Conservation (phyloP, 2,113 vertebrate species). For the Bagarius yarrelli region DNA sequence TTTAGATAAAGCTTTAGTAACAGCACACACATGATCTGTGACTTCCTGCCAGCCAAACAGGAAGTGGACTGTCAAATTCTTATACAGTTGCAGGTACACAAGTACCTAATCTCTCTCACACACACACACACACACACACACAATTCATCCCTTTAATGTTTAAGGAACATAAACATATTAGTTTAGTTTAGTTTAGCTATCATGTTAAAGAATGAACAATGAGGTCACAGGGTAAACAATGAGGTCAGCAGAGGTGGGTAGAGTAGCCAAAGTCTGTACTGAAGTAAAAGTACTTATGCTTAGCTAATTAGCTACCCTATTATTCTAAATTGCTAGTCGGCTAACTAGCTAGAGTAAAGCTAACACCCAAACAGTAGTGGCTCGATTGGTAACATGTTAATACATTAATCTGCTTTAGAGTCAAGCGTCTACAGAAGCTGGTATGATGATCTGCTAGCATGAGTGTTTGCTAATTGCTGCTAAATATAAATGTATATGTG, state of each 20-base stretch:
- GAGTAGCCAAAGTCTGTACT: too few species aligned
- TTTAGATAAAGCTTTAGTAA: conserved; percentile 77
- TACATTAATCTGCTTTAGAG: not conserved
- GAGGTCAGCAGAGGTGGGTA: too few species aligned
- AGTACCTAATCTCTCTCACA: conserved; percentile 60
- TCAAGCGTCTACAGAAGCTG: not conserved
- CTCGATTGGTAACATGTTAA: not conserved
- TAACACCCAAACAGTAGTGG: not conserved
- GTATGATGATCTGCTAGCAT: not conserved
- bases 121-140: not conserved
- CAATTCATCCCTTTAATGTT: not conserved
- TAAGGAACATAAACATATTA: not conserved
- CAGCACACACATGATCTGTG: conserved; percentile 68
- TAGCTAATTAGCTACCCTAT: not conserved
- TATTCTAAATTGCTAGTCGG: not conserved
- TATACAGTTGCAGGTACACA: conserved; percentile 74
- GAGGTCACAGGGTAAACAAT: too few species aligned
- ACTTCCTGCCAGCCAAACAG: conserved; percentile 73
- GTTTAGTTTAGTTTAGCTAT: too few species aligned
- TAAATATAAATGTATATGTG: not conserved
- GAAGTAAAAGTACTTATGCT: too few species aligned
- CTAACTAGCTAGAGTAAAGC: not conserved
- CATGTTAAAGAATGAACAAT: too few species aligned
- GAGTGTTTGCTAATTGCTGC: not conserved
- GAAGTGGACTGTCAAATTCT: conserved; percentile 63